These are phyloP conservation scores for Cheirogaleus medius DNA, from an alignment of 2,113 vertebrate species.

Conservation along the genomic window DNA sequence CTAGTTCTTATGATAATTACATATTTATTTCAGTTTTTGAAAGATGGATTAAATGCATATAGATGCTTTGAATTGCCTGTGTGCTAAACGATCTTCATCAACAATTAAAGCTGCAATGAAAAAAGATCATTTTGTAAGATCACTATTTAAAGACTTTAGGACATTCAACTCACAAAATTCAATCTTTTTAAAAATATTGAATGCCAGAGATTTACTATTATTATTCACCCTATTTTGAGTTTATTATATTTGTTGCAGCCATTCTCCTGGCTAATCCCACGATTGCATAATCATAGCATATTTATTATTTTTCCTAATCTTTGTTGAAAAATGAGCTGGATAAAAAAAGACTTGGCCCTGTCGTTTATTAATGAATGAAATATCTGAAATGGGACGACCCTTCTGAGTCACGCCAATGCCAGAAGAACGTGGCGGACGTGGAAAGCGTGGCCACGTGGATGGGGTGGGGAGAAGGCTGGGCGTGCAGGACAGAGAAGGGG, in stretches of 20 bases:
- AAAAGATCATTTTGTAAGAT: fast-evolving
- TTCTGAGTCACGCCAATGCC: fast-evolving
- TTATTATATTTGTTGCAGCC: too few relatives aligned
- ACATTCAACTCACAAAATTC: not conserved
- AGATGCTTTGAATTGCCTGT: not conserved
- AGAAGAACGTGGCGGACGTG: fast-evolving
- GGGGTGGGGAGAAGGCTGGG: fast-evolving
- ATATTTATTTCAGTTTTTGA: not conserved
- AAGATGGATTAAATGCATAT: not conserved
- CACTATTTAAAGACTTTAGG: too few relatives aligned
- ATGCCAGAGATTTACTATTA: too few relatives aligned
- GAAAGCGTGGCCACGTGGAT: too few relatives aligned
- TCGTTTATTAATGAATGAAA: not conserved
- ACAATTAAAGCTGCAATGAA: not conserved
- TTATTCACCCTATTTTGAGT: not conserved
- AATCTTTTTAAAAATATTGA: not conserved
- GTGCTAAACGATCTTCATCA: not conserved
- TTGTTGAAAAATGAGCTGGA: not conserved
- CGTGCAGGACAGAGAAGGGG: too few relatives aligned
- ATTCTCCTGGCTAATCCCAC: not conserved
- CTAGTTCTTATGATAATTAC: not conserved
- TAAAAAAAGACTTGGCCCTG: fast-evolving
- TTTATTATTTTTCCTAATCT: not conserved
- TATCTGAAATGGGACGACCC: fast-evolving
- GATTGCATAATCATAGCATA: not conserved